Percentiles rank a stretch among this genome's conserved stretches.
Evolutionary conservation across 2,113 vertebrate genomes (phyloP).

Genomic region (Charina bottae): DNA sequence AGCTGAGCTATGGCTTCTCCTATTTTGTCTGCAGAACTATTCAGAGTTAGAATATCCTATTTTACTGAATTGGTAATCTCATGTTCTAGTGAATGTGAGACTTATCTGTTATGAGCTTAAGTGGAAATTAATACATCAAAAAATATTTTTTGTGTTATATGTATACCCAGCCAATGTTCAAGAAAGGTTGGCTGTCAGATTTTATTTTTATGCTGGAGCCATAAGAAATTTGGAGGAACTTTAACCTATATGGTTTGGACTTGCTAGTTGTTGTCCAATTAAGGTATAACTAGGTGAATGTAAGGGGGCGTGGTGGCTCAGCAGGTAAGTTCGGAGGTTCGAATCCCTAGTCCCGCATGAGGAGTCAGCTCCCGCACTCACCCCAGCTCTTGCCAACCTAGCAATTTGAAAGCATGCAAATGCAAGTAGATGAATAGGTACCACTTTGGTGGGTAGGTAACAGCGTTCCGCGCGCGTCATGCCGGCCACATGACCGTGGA

Average conservation of each 20-base stretch:
- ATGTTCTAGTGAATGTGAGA: background rate
- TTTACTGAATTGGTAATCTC: background rate
- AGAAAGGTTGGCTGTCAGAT: background rate
- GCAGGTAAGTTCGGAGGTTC: too few relatives aligned
- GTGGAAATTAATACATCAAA: background rate
- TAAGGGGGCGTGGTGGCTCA: too few relatives aligned
- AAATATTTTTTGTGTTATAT: background rate
- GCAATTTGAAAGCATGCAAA: too few relatives aligned
- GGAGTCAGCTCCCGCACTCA: too few relatives aligned
- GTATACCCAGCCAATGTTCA: background rate
- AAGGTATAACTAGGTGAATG: background rate
- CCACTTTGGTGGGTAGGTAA: too few relatives aligned
- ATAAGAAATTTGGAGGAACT: background rate
- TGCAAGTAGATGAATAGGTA: too few relatives aligned
- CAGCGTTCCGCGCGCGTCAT: too few relatives aligned
- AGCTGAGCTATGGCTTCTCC: background rate
- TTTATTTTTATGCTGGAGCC: background rate
- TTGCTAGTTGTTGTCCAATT: background rate
- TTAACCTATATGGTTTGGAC: background rate
- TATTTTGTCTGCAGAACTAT: background rate
- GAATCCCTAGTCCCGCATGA: too few relatives aligned
- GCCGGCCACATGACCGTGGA: too few relatives aligned
- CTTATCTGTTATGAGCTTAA: background rate
- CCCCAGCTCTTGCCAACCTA: too few relatives aligned
- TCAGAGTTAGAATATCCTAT: background rate